Percentiles rank a stretch among this genome's conserved stretches.
Evolutionary conservation across 2,113 vertebrate genomes (phyloP).

Genomic region (Piaya cayana): DNA sequence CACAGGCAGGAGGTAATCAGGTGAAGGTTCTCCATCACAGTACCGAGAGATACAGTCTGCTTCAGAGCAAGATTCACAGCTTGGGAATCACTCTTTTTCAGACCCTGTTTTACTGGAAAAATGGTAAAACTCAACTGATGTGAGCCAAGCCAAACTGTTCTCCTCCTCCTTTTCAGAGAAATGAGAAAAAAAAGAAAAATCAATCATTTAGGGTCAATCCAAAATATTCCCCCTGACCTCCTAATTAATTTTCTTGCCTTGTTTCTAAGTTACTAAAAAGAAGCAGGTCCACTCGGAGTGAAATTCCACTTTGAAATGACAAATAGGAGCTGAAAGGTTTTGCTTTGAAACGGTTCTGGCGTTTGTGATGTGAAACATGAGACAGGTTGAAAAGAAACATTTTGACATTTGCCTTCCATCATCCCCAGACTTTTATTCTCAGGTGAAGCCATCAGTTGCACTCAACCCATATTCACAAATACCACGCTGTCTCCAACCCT

Average conservation of each 20-base stretch:
- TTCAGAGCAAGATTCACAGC: constrained; percentile 22
- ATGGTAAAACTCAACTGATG: background rate
- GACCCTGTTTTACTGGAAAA: background rate
- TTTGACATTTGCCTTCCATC: constrained; percentile 56
- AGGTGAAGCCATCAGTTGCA: background rate
- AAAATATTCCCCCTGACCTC: background rate
- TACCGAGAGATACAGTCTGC: background rate
- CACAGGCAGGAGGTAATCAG: background rate
- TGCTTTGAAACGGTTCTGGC: constrained; percentile 22
- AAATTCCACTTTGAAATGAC: background rate
- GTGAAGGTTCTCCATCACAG: background rate
- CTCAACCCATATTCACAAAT: background rate
- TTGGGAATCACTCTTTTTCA: background rate
- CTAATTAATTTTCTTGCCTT: background rate
- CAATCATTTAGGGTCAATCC: background rate
- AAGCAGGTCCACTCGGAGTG: background rate
- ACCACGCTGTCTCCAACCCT: background rate
- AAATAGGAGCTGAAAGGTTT: constrained; percentile 30
- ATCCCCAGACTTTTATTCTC: background rate
- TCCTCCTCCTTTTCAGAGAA: background rate
- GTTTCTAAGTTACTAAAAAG: constrained; percentile 7
- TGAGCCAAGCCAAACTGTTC: background rate
- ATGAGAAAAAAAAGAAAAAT: background rate
- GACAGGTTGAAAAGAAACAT: constrained; percentile 41
- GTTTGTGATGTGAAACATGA: constrained; percentile 34